Percentiles rank a stretch among this genome's conserved stretches.
These are phyloP conservation scores for Pelmatolapia mariae DNA, from an alignment of 2,113 vertebrate genomes.

Conservation along the genomic window DNA sequence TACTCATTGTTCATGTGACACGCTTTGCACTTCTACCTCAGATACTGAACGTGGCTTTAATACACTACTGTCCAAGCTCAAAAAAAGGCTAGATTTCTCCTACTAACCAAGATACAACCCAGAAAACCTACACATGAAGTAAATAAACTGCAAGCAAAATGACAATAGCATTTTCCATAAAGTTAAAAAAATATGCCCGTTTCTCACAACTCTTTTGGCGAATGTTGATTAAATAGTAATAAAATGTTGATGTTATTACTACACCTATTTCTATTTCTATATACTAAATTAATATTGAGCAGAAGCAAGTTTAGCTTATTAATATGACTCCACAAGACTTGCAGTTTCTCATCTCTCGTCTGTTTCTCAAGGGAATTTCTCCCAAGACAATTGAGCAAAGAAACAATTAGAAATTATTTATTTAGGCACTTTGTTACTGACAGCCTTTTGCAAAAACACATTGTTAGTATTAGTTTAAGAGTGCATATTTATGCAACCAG, in stretches of 20 bases:
- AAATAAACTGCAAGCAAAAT: background rate
- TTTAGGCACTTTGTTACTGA: background rate
- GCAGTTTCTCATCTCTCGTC: background rate
- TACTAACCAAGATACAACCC: background rate
- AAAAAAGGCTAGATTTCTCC: background rate
- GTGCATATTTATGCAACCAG: background rate
- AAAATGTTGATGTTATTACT: background rate
- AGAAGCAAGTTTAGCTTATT: background rate
- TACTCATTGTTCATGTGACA: background rate
- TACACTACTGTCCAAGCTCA: background rate
- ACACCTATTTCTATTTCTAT: background rate
- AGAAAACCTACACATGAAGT: background rate
- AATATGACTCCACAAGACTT: background rate
- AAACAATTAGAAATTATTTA: background rate
- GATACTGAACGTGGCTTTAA: background rate
- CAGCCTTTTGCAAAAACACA: background rate
- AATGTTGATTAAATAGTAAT: background rate
- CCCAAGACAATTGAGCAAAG: background rate
- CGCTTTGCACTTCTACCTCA: background rate
- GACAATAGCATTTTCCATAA: background rate
- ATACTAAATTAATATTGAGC: background rate
- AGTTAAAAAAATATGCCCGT: background rate
- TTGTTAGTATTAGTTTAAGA: background rate
- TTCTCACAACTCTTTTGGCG: background rate
- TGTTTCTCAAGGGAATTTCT: background rate